These are phyloP conservation scores for Ginglymostoma cirratum DNA, from an alignment of 2,113 vertebrate species.

Conservation along the genomic window DNA sequence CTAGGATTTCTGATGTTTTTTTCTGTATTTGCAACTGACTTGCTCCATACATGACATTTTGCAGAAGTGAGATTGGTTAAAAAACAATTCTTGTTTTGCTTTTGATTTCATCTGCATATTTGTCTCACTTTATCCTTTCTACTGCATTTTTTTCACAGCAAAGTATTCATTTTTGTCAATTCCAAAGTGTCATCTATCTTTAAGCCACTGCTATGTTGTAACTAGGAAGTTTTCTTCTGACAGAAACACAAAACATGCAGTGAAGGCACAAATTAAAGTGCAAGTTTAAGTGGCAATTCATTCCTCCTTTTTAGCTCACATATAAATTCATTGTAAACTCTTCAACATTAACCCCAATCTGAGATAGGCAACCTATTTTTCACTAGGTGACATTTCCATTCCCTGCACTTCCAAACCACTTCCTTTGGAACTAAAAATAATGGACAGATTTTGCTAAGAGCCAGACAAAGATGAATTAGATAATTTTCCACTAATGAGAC, in stretches of 20 bases:
- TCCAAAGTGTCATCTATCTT: background rate
- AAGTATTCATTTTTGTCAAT: background rate
- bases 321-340: slow-evolving; percentile 15
- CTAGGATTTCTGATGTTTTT: background rate
- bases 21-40: background rate
- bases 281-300: background rate
- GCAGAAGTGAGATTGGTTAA: background rate
- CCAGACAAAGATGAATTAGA: slow-evolving; percentile 24
- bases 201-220: background rate
- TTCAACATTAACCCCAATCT: slow-evolving; percentile 31
- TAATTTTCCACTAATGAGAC: slow-evolving; percentile 31
- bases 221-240: background rate
- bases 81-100: background rate
- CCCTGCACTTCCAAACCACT: slow-evolving; percentile 33
- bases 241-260: background rate
- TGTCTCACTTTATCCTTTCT: background rate
- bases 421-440: slow-evolving; percentile 33
- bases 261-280: background rate
- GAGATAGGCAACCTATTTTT: slow-evolving; percentile 27
- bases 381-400: slow-evolving; percentile 15
- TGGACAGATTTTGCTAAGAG: slow-evolving; percentile 26
- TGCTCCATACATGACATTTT: background rate
- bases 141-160: background rate
- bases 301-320: background rate
- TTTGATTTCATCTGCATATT: background rate